These are phyloP conservation scores for Asobara japonica DNA, from an alignment of 1,140 invertebrate genomes.

Conservation along the genomic window DNA sequence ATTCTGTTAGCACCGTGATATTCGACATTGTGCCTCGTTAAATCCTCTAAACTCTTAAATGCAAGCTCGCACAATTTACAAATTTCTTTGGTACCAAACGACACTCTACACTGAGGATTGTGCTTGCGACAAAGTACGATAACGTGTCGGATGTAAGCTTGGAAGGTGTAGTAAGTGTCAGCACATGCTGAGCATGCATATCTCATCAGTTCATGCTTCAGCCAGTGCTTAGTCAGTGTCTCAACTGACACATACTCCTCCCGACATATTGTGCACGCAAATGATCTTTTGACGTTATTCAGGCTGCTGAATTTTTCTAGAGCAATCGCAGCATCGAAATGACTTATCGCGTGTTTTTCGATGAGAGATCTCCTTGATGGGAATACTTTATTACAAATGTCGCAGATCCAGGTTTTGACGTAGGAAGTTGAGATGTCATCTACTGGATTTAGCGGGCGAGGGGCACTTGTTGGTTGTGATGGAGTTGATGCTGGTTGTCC, in stretches of 20 bases:
- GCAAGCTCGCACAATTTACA: background rate
- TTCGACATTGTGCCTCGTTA: conserved; percentile 12
- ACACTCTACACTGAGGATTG: background rate
- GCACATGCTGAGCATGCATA: conserved; percentile 40
- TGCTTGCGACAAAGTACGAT: conserved; percentile 5
- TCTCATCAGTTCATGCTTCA: conserved; percentile 33
- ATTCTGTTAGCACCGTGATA: background rate
- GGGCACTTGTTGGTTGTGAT: background rate
- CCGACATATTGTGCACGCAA: conserved; percentile 47
- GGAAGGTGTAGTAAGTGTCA: background rate
- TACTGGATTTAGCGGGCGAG: background rate
- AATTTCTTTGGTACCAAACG: background rate
- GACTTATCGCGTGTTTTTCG: conserved; percentile 38
- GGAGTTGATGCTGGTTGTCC: background rate
- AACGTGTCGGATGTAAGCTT: conserved; percentile 33
- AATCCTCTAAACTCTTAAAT: background rate
- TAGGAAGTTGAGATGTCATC: background rate
- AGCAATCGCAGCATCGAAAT: conserved; percentile 29
- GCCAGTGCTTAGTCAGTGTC: conserved; percentile 48
- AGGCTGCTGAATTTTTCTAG: conserved; percentile 25
- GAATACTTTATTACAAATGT: conserved; percentile 41
- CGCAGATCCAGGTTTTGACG: conserved; percentile 33
- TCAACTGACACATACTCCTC: conserved; percentile 22
- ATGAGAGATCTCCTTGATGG: conserved; percentile 26
- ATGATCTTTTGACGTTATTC: conserved; percentile 23